Evolutionary conservation across 2,113 vertebrate species (phyloP).

Genomic region (Erythrolamprus reginae): DNA sequence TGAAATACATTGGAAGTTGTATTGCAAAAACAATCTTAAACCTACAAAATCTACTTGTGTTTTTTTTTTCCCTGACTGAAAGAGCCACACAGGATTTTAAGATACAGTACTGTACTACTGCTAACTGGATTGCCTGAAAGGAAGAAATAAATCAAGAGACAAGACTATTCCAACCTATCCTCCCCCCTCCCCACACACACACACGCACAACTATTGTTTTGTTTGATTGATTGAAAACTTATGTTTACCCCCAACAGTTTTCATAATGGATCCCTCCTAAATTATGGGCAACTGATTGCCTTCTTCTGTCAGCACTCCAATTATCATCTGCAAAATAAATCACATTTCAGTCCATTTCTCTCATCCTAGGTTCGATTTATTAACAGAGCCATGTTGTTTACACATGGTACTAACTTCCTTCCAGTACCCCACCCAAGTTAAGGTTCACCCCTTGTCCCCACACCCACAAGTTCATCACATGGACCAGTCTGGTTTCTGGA

Average conservation of each 20-base stretch:
- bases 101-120: neutral
- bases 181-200: neutral
- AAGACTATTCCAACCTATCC: neutral
- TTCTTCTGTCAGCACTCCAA: no score
- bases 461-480: no score
- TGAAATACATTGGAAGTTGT: neutral
- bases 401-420: no score
- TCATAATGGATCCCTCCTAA: neutral
- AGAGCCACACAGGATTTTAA: neutral
- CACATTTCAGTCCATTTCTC: no score
- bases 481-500: no score
- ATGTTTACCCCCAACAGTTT: neutral
- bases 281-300: neutral
- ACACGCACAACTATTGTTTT: neutral
- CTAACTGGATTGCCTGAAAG: neutral
- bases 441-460: no score
- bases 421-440: no score
- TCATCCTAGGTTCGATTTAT: no score
- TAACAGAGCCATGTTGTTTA: no score
- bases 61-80: neutral
- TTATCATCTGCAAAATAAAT: no score
- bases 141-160: no score
- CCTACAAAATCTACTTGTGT: neutral
- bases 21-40: neutral
- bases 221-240: neutral